phyloP scores from a whole-genome alignment of 2,888 invertebrate genomes.

The Dryococelus australis region DNA sequence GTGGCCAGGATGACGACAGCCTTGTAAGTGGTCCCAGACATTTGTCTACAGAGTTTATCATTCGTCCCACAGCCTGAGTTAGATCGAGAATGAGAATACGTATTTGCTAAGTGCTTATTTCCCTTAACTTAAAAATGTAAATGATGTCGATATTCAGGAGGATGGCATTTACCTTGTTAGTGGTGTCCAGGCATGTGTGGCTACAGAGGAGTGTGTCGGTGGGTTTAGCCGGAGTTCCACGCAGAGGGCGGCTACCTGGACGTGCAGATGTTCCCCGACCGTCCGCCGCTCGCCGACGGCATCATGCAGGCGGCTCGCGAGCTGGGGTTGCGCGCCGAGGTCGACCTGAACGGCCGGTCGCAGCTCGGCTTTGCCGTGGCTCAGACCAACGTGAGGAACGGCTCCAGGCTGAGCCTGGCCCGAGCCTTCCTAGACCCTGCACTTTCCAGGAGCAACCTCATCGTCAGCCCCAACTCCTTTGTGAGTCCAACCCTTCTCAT shows the following conservation, averaged over 20 bases:
- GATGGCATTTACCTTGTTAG: no score
- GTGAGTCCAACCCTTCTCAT: background rate
- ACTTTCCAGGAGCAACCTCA: conserved; percentile 29
- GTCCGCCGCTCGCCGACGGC: conserved; percentile 36
- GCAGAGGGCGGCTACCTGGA: conserved; percentile 34
- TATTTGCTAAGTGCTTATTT: no score
- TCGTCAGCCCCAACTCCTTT: conserved; percentile 30
- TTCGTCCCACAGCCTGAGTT: no score
- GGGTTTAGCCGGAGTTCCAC: conserved; percentile 58
- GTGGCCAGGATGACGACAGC: no score
- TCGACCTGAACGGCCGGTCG: conserved; percentile 20
- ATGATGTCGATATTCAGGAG: no score
- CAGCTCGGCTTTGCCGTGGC: conserved; percentile 33
- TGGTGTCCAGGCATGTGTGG: no score
- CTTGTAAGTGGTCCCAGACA: no score
- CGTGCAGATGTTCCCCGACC: conserved; percentile 30
- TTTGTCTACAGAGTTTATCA: no score
- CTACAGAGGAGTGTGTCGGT: no score
- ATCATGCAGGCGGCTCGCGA: conserved; percentile 35
- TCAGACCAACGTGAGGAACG: conserved; percentile 36
- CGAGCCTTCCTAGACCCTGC: conserved; percentile 28
- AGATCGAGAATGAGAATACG: no score
- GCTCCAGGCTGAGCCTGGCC: conserved; percentile 35
- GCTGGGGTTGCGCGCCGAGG: conserved; percentile 5
- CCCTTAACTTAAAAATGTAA: no score